Base-by-base conservation (phyloP, 2,888 invertebrate species). In the Phlogophora meticulosa region DNA sequence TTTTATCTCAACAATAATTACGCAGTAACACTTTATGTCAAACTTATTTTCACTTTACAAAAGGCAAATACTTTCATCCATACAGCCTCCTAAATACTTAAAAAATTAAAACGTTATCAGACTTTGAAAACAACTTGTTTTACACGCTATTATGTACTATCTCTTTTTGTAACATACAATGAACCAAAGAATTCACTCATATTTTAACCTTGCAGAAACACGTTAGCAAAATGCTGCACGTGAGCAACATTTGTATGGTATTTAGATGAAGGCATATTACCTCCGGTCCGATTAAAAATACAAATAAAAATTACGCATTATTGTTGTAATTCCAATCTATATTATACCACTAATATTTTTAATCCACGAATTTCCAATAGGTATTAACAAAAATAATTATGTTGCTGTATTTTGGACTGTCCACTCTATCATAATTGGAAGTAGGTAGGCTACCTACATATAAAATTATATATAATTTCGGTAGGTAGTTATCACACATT, bases 171-270 rank as follows among this genome's bases (percentile, higher is more conserved):
- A 28, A 28, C 28, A 28, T 28, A 28, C 4, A 28, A 28, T 28
- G 28, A 13, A 45, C n/a, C 3, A 3, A 10, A 22, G 0, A 15
- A 40, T 11, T 10, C 7, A 22, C 1, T 0, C 0, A 10, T 1
- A 17, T 9, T 0, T 24, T 46, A 17, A 7, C 49, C 78, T 62
- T 55, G 1, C 0, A 4, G 9, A 59, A 40, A 52, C 13, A 11
- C 0, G 10, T 20, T 10, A 74, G 74, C 74, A 74, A 78, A 15
- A 11, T 60, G 58, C 13, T 52, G 51, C 46, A 53, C 13, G 5
- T 13, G 13, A 17, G 38, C 32, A 13, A 28, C 15, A 46, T 52
- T 36, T 49, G 7, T 17, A 22, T 7, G 2, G 0, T 43, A 7
- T 11, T 36, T 9, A 34, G 9, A 22, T 28, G 15, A 15, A 71